These are phyloP conservation scores for Synanthedon vespiformis DNA, from an alignment of 2,888 invertebrate species.

Conservation along the genomic window DNA sequence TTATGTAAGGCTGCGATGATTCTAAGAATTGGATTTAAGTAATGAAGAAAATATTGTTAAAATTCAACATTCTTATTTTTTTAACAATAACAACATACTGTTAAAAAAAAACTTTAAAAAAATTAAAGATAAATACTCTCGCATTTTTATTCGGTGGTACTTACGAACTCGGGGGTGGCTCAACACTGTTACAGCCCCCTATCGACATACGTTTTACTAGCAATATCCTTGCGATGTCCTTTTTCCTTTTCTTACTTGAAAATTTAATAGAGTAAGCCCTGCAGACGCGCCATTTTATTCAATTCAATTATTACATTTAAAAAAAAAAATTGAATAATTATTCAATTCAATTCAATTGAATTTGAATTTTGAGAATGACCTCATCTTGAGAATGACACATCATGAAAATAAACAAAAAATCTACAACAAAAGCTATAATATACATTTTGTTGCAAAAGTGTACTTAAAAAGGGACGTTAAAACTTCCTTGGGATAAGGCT, in stretches of 20 bases:
- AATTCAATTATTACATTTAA: background rate
- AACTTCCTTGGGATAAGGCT: background rate
- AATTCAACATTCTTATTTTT: too few relatives aligned
- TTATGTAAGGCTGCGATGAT: too few relatives aligned
- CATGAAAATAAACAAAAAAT: background rate
- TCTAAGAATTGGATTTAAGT: too few relatives aligned
- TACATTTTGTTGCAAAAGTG: background rate
- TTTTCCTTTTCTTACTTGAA: conserved; percentile 25
- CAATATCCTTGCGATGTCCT: conserved; percentile 34
- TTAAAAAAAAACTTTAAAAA: too few relatives aligned
- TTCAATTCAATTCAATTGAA: background rate
- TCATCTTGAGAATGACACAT: background rate
- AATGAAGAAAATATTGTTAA: too few relatives aligned
- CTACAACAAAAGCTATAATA: background rate
- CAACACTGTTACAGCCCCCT: conserved; percentile 4
- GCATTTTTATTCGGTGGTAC: too few relatives aligned
- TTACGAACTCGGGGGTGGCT: background rate
- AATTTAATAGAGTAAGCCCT: conserved; percentile 19
- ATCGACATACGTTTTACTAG: conserved; percentile 42
- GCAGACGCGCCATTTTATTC: background rate
- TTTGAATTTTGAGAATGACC: too few relatives aligned
- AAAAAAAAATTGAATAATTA: background rate
- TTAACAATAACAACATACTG: too few relatives aligned
- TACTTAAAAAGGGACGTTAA: background rate
- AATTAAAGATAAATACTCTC: too few relatives aligned